Conservation (phyloP, 2,888 invertebrate species). For the Tupiocoris notatus region DNA sequence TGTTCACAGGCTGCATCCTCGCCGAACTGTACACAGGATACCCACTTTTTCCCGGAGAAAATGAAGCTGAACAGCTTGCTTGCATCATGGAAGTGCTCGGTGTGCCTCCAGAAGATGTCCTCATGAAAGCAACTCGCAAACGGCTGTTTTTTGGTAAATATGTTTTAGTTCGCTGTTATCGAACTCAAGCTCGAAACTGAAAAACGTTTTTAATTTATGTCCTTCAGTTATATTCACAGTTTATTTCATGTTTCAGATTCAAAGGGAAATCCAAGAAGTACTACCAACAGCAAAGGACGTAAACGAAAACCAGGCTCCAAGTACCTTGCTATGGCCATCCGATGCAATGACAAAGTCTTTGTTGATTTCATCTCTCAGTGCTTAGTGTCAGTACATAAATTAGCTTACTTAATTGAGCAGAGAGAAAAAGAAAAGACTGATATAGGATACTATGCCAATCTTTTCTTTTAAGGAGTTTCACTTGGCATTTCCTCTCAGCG, state of each 20-base stretch:
- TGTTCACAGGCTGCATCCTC: conserved; percentile 87
- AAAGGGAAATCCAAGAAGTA: conserved; percentile 84
- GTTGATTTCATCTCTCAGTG: conserved; percentile 88
- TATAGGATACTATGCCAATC: background rate
- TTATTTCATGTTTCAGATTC: conserved; percentile 80
- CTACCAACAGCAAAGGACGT: conserved; percentile 90
- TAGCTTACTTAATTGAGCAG: conserved; percentile 1
- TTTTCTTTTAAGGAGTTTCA: background rate
- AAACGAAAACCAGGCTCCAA: conserved; percentile 85
- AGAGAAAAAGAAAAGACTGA: background rate
- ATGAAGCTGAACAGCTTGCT: conserved; percentile 93
- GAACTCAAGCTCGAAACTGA: background rate
- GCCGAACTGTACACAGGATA: conserved; percentile 95
- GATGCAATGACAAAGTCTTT: conserved; percentile 83
- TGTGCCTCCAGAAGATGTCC: conserved; percentile 81
- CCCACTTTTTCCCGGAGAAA: conserved; percentile 94
- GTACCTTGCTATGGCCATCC: conserved; percentile 74
- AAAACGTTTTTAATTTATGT: too few relatives aligned
- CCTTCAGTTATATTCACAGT: background rate
- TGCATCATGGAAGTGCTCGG: conserved; percentile 96
- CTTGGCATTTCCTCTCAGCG: background rate
- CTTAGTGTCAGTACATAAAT: conserved; percentile 70
- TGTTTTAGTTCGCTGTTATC: too few relatives aligned
- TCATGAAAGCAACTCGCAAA: conserved; percentile 80
- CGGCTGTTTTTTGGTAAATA: conserved; percentile 82